Evolutionary conservation across 2,113 vertebrate species (phyloP).

Genomic region (Regulus satrapa): DNA sequence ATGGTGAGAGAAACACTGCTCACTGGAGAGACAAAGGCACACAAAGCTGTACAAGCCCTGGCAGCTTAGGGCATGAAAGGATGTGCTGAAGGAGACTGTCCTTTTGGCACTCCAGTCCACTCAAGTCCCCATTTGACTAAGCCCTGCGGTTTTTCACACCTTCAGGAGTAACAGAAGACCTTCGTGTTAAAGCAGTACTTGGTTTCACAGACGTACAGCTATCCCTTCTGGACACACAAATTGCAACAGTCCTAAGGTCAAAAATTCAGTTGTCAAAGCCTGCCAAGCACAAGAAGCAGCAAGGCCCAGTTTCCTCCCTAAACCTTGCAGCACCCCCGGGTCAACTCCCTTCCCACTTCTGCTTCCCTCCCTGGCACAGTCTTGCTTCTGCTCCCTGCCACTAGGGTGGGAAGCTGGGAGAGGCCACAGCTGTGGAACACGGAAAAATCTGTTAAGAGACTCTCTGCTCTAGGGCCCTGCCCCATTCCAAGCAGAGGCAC

Average conservation of each 20-base stretch:
- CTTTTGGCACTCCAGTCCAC: not conserved
- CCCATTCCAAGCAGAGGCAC: not conserved
- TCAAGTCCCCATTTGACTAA: not conserved
- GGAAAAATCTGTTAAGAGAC: not conserved
- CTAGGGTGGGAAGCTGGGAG: not conserved
- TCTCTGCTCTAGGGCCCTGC: not conserved
- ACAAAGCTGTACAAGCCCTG: not conserved
- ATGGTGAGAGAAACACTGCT: rapidly evolving
- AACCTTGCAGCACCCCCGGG: not conserved
- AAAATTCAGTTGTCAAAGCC: not conserved
- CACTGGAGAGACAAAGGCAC: not conserved
- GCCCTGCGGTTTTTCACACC: not conserved
- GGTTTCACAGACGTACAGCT: not conserved
- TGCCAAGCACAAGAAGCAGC: not conserved
- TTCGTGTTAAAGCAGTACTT: not conserved
- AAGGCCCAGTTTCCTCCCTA: not conserved
- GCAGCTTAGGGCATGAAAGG: not conserved
- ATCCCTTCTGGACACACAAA: not conserved
- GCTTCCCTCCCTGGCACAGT: not conserved
- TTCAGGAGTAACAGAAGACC: not conserved
- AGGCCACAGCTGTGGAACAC: not conserved
- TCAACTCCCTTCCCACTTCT: not conserved
- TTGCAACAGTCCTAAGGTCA: not conserved
- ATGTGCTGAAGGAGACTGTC: not conserved
- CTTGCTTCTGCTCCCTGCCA: not conserved